A percentile compares a stretch with the other conserved stretches of the same genome.
phyloP scores from a whole-genome alignment of 2,797 vertebrate genomes.

The Loris lydekkerianus region DNA sequence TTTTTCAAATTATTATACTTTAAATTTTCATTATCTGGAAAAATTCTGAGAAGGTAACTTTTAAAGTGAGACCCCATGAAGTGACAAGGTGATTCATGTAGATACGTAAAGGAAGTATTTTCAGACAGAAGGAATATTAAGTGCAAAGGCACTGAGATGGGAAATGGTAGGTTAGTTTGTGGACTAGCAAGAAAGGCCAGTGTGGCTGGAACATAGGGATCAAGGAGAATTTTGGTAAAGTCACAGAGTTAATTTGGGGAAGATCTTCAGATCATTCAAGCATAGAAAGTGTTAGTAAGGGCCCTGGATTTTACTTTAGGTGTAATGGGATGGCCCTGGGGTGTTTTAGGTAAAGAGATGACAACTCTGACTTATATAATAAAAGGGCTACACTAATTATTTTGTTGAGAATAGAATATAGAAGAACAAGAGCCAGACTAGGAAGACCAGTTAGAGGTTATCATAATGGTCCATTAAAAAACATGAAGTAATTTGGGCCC shows the following conservation, averaged over 20 bases:
- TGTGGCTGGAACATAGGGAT: neutral
- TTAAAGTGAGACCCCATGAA: neutral
- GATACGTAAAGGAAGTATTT: neutral
- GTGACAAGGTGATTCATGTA: neutral
- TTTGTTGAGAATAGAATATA: neutral
- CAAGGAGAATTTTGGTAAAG: neutral
- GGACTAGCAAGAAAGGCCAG: neutral
- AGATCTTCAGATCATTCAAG: neutral
- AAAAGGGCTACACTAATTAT: neutral
- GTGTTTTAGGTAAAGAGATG: neutral
- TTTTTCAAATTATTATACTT: neutral
- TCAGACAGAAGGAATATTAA: neutral
- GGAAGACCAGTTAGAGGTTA: neutral
- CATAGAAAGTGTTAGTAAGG: neutral
- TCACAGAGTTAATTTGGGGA: neutral
- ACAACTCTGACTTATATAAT: neutral
- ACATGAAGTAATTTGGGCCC: neutral
- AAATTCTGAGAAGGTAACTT: neutral
- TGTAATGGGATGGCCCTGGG: neutral
- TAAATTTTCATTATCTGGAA: neutral
- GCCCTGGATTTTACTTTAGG: neutral
- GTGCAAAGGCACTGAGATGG: neutral
- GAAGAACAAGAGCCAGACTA: neutral
- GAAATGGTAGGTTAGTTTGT: neutral
- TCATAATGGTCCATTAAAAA: neutral